Evolutionary conservation across 2,888 invertebrate species (phyloP).

Genomic region (Slavum lentiscoides): DNA sequence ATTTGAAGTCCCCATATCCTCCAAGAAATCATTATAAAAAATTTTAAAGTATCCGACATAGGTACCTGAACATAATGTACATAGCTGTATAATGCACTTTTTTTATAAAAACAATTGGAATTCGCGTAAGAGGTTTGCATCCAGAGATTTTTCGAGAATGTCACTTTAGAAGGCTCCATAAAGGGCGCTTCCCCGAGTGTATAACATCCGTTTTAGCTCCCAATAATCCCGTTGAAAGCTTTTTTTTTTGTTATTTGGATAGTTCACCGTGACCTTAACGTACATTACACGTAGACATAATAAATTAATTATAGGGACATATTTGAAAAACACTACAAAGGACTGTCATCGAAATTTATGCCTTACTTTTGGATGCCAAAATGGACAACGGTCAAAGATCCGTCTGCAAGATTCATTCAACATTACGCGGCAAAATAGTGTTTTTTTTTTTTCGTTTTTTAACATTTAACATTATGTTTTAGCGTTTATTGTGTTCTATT

Average conservation of each 20-base stretch:
- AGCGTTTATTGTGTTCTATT: neutral
- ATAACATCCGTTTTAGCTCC: no score
- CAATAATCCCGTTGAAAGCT: no score
- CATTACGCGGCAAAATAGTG: constrained; percentile 66
- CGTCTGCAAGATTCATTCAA: constrained; percentile 75
- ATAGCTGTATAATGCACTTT: no score
- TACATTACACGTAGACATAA: constrained; percentile 45
- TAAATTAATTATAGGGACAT: constrained; percentile 61
- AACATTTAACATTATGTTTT: constrained; percentile 10
- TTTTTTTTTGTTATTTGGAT: neutral
- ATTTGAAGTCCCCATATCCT: no score
- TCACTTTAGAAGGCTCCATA: no score
- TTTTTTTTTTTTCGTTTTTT: neutral
- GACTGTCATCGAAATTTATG: constrained; percentile 66
- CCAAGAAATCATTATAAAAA: no score
- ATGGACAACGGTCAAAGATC: constrained; percentile 73
- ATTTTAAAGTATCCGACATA: no score
- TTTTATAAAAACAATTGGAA: no score
- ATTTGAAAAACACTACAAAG: constrained; percentile 70
- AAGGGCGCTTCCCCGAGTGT: no score
- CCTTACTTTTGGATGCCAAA: constrained; percentile 81
- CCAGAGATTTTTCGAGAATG: no score
- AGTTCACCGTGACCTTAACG: neutral
- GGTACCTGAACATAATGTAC: no score
- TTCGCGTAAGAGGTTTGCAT: no score